phyloP scores from a whole-genome alignment of 1,140 invertebrate species.

The Pygmarrhopalites habei region DNA sequence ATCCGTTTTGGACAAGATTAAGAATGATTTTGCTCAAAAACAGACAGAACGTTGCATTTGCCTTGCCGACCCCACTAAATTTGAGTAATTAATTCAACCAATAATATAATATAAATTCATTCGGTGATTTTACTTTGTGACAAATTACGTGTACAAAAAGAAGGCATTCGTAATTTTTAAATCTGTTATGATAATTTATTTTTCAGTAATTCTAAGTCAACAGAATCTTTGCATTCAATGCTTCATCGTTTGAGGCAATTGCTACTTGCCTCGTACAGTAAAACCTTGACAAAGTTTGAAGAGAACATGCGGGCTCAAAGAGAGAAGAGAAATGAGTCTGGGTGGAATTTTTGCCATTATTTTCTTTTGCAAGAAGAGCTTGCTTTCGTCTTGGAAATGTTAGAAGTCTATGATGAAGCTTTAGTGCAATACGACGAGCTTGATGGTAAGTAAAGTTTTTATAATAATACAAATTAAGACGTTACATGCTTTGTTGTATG shows the following conservation, averaged over 20 bases:
- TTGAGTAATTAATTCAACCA: too few relatives aligned
- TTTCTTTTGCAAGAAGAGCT: constrained; percentile 91
- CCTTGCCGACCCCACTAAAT: constrained; percentile 80
- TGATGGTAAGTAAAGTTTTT: too few relatives aligned
- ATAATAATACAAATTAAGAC: too few relatives aligned
- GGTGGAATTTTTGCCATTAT: constrained; percentile 92
- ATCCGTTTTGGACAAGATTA: constrained; percentile 89
- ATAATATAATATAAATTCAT: too few relatives aligned
- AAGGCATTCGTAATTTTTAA: too few relatives aligned
- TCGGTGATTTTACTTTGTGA: too few relatives aligned
- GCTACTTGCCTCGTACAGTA: constrained; percentile 78
- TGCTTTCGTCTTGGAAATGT: constrained; percentile 87
- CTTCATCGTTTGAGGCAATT: constrained; percentile 73
- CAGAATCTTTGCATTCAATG: constrained; percentile 80
- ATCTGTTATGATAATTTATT: too few relatives aligned
- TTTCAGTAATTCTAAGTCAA: constrained; percentile 75
- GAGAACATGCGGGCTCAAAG: constrained; percentile 82
- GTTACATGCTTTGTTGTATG: too few relatives aligned
- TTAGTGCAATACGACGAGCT: constrained; percentile 95
- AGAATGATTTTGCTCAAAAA: constrained; percentile 85
- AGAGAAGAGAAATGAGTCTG: constrained; percentile 78
- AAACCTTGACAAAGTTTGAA: constrained; percentile 76
- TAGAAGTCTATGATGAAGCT: constrained; percentile 87
- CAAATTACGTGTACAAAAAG: too few relatives aligned
- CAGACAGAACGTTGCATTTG: constrained; percentile 79